Percentiles rank a stretch among this genome's conserved stretches.
Evolutionary conservation across 2,888 invertebrate genomes (phyloP).

Genomic region (Panopea generosa): DNA sequence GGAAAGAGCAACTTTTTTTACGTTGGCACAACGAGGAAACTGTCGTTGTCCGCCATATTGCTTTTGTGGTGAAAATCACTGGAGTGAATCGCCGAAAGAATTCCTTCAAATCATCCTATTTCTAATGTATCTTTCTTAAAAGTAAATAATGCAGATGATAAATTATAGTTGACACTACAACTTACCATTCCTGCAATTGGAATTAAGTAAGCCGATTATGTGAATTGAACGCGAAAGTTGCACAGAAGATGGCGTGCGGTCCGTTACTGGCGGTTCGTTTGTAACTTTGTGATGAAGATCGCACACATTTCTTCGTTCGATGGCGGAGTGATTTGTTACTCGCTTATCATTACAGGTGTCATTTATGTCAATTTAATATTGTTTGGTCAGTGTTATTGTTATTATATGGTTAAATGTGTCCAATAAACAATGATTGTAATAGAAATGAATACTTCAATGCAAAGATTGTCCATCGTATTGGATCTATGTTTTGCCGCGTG

Average conservation of each 20-base stretch:
- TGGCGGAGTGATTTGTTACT: no score
- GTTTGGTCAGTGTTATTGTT: no score
- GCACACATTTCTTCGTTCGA: neutral
- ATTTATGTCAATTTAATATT: no score
- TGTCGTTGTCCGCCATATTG: conserved; percentile 50
- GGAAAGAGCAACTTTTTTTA: neutral
- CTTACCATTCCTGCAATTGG: conserved; percentile 33
- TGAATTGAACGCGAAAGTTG: conserved; percentile 23
- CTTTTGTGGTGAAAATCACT: conserved; percentile 19
- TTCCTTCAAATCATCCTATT: neutral
- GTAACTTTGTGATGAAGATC: conserved; percentile 18
- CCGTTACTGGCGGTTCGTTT: conserved; percentile 41
- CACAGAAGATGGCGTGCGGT: conserved; percentile 47
- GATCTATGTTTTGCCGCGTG: no score
- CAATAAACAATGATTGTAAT: no score
- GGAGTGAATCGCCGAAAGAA: neutral
- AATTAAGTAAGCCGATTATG: conserved; percentile 16
- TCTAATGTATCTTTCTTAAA: neutral
- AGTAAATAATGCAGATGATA: conserved; percentile 25
- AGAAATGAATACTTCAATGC: no score
- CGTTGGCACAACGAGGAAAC: conserved; percentile 3
- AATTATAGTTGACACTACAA: conserved; percentile 20
- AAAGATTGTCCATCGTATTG: no score
- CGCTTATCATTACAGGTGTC: no score
- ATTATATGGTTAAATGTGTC: no score